Conservation (phyloP, 2,888 invertebrate species). For the Subacronicta megacephala region DNA sequence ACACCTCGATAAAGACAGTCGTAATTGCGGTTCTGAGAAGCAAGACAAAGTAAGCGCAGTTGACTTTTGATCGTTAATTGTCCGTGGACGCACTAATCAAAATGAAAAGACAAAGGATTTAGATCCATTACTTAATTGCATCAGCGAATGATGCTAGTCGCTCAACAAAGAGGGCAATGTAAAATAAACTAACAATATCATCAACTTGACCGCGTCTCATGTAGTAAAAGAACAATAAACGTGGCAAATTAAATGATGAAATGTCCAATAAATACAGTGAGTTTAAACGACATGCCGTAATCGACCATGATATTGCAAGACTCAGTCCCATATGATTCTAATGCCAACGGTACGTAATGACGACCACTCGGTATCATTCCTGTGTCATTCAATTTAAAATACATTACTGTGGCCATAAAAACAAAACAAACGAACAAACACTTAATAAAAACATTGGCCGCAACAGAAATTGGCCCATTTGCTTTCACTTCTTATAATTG, state of each 20-base stretch:
- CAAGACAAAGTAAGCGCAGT: slow-evolving; percentile 60
- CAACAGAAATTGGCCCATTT: slow-evolving; percentile 25
- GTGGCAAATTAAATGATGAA: slow-evolving; percentile 44
- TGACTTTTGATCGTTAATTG: slow-evolving; percentile 54
- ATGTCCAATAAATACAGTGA: slow-evolving; percentile 33
- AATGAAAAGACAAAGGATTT: slow-evolving; percentile 48
- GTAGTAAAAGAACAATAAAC: slow-evolving; percentile 38
- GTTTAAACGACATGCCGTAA: slow-evolving; percentile 16
- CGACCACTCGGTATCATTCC: slow-evolving; percentile 12
- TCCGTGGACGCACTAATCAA: slow-evolving; percentile 28
- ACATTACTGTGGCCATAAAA: slow-evolving; percentile 35
- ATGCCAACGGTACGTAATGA: slow-evolving; percentile 12
- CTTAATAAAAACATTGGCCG: slow-evolving; percentile 32
- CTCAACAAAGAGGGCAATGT: slow-evolving; percentile 20
- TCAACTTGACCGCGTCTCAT: slow-evolving; percentile 3
- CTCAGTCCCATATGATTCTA: slow-evolving; percentile 5
- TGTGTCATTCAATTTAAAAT: slow-evolving; percentile 48
- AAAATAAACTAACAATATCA: slow-evolving; percentile 12
- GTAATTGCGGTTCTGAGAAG: slow-evolving; percentile 65
- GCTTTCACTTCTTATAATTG: slow-evolving; percentile 51
- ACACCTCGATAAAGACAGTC: slow-evolving; percentile 64
- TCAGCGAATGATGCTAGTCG: slow-evolving; percentile 14
- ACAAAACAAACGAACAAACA: slow-evolving; percentile 27
- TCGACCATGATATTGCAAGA: slow-evolving; percentile 36
- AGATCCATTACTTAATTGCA: slow-evolving; percentile 37